Conservation (phyloP, 2,888 invertebrate species). For the Belgica antarctica region DNA sequence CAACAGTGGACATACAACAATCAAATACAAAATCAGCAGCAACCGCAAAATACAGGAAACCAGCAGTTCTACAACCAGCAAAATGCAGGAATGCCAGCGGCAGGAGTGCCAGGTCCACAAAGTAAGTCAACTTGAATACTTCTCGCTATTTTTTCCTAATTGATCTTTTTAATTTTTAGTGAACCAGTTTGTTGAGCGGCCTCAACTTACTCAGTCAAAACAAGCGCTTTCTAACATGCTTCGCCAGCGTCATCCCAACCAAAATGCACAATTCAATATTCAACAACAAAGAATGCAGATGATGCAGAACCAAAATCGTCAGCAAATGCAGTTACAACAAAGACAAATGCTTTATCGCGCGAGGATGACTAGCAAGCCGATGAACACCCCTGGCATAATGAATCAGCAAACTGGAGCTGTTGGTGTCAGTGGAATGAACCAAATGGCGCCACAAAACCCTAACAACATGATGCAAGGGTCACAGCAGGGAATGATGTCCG, state of each 20-base stretch:
- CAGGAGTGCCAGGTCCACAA: conserved; percentile 28
- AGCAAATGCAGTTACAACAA: conserved; percentile 53
- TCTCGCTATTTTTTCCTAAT: neutral
- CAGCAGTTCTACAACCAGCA: conserved; percentile 51
- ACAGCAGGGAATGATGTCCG: conserved; percentile 46
- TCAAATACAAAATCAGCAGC: conserved; percentile 43
- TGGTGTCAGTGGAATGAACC: conserved; percentile 48
- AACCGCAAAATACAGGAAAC: conserved; percentile 4
- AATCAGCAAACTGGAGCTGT: conserved; percentile 48
- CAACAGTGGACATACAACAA: conserved; percentile 50
- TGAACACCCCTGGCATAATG: conserved; percentile 48
- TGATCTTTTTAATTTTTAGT: conserved; percentile 47
- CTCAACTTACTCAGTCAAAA: conserved; percentile 68
- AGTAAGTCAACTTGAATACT: conserved; percentile 46
- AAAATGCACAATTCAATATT: conserved; percentile 49
- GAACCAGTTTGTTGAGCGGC: conserved; percentile 54
- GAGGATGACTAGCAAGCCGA: conserved; percentile 36
- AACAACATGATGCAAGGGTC: conserved; percentile 50
- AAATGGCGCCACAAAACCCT: conserved; percentile 47
- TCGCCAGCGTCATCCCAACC: conserved; percentile 60
- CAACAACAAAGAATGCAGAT: conserved; percentile 51
- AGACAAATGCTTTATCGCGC: conserved; percentile 48
- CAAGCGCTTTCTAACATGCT: conserved; percentile 85
- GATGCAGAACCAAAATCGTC: conserved; percentile 53
- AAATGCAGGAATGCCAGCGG: conserved; percentile 22